These are phyloP conservation scores for Caracal caracal DNA, from an alignment of 2,113 vertebrate species.

Conservation along the genomic window DNA sequence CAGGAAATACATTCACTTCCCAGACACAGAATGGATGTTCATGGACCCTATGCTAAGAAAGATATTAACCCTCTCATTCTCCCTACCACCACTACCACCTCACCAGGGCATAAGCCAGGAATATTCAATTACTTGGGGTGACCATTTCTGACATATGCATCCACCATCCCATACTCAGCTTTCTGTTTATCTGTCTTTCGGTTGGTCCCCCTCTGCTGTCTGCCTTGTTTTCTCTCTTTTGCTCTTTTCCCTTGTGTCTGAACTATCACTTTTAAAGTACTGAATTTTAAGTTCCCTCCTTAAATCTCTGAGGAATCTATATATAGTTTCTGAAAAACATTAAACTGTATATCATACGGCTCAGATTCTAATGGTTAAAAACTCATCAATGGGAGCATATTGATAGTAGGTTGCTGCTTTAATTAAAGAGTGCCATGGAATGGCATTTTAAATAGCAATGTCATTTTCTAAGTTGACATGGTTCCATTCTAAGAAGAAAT, in stretches of 20 bases:
- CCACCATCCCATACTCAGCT: neutral
- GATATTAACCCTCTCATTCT: neutral
- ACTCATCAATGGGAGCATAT: constrained; percentile 88
- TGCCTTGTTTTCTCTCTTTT: neutral
- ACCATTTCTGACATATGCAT: neutral
- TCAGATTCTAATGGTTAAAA: constrained; percentile 85
- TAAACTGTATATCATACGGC: constrained; percentile 68
- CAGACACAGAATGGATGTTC: neutral
- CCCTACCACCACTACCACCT: neutral
- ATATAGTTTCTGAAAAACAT: constrained; percentile 37
- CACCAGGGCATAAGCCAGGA: neutral
- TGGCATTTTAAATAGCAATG: constrained; percentile 87
- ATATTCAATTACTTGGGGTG: neutral
- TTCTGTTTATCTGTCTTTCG: neutral
- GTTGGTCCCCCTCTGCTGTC: neutral
- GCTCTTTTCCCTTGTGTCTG: neutral
- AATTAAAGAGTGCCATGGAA: constrained; percentile 86
- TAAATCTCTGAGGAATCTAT: constrained; percentile 30
- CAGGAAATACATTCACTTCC: neutral
- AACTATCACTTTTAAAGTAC: neutral
- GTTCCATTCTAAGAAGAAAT: constrained; percentile 85
- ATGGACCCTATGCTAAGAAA: neutral
- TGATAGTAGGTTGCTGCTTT: constrained; percentile 85
- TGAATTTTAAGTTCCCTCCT: neutral
- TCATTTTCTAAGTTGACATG: constrained; percentile 87